phyloP scores from a whole-genome alignment of 2,888 invertebrate species.

The Rhagophthalmus giganteus region DNA sequence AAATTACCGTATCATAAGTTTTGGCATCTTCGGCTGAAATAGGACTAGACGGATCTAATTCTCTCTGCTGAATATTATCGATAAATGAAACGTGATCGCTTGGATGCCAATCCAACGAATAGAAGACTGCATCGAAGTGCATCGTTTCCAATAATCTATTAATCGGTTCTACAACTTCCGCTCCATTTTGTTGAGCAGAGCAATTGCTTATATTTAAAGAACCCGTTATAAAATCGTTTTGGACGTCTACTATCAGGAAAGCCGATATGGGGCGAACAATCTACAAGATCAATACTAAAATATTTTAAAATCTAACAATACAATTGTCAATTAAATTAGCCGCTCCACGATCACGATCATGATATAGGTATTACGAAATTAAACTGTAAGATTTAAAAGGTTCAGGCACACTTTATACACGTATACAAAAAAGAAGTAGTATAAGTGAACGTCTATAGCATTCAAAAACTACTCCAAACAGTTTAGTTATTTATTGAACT shows the following conservation, averaged over 20 bases:
- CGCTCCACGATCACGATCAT: no score
- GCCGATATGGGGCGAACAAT: conserved; percentile 85
- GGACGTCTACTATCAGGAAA: conserved; percentile 93
- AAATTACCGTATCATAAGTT: conserved; percentile 90
- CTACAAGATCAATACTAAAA: conserved; percentile 53
- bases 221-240: conserved; percentile 97
- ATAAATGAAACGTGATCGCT: conserved; percentile 94
- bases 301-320: not conserved
- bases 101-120: conserved; percentile 97
- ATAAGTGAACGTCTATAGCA: no score
- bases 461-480: not conserved
- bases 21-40: conserved; percentile 76
- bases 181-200: conserved; percentile 87
- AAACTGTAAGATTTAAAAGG: no score
- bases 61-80: conserved; percentile 81
- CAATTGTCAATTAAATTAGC: not conserved
- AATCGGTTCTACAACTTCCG: conserved; percentile 89
- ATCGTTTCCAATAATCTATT: conserved; percentile 81
- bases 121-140: conserved; percentile 85
- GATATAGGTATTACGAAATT: no score
- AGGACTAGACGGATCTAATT: conserved; percentile 72
- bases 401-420: no score
- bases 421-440: no score
- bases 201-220: conserved; percentile 91
- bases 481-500: not conserved